These are phyloP conservation scores for Crematogaster levior DNA, from an alignment of 2,888 invertebrate species.

Conservation along the genomic window DNA sequence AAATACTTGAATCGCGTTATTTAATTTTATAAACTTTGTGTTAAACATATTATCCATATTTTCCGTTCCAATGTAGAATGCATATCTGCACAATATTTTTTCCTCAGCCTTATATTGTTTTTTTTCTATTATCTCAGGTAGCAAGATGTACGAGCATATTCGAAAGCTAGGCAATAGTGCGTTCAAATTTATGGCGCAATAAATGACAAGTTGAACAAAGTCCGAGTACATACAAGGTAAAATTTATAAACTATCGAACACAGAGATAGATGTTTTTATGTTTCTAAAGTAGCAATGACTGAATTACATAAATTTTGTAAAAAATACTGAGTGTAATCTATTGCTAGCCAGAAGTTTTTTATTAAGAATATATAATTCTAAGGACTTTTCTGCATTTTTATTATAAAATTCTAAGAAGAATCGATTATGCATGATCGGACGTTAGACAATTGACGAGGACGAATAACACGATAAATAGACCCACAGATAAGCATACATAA, in stretches of 20 bases:
- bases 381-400: neutral
- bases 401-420: neutral
- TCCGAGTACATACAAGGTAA: neutral
- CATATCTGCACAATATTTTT: neutral
- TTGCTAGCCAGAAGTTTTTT: neutral
- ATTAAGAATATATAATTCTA: neutral
- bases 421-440: neutral
- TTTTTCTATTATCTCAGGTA: neutral
- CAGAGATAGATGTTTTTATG: slow-evolving; percentile 66
- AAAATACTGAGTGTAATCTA: neutral
- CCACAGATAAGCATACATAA: neutral
- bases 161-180: neutral
- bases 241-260: slow-evolving; percentile 12
- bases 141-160: neutral
- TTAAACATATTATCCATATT: neutral
- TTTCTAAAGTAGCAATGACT: slow-evolving; percentile 66
- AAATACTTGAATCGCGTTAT: slow-evolving; percentile 19
- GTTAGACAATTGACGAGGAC: neutral
- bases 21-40: neutral
- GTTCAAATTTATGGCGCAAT: slow-evolving; percentile 52
- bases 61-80: neutral
- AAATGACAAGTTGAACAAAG: slow-evolving; percentile 33
- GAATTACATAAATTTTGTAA: slow-evolving; percentile 67
- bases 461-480: neutral
- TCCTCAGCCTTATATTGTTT: neutral